Percentiles rank a stretch among this genome's conserved stretches.
phyloP scores from a whole-genome alignment of 2,888 invertebrate species.

The Coelogynopora nodosa region DNA sequence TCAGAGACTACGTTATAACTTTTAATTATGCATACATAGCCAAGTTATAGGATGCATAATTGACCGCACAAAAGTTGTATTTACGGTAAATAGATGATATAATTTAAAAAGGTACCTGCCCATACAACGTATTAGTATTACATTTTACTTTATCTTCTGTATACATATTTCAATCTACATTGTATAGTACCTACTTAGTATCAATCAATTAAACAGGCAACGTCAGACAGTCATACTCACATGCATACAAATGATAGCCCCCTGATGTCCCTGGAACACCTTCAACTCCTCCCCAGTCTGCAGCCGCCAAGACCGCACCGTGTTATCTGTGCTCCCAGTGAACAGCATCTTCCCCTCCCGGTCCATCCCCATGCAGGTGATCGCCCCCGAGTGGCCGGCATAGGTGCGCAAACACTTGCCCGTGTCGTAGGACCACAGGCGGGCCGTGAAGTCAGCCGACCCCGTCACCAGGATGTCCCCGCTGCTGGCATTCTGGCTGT shows the following conservation, averaged over 20 bases:
- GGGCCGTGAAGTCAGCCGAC: slow-evolving; percentile 60
- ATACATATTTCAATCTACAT: no score
- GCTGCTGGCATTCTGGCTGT: slow-evolving; percentile 41
- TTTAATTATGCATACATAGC: no score
- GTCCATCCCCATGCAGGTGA: slow-evolving; percentile 63
- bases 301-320: slow-evolving; percentile 63
- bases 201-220: no score
- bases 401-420: slow-evolving; percentile 58
- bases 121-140: no score
- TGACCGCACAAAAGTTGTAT: no score
- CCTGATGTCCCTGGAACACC: slow-evolving; percentile 61
- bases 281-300: slow-evolving; percentile 60
- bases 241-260: slow-evolving; percentile 62
- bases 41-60: no score
- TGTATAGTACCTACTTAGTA: no score
- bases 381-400: slow-evolving; percentile 62
- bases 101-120: no score
- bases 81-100: no score
- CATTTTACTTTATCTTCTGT: no score
- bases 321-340: slow-evolving; percentile 63
- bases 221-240: no score
- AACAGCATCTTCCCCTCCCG: slow-evolving; percentile 59
- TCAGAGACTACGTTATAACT: no score
- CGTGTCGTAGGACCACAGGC: slow-evolving; percentile 61
- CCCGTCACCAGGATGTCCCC: slow-evolving; percentile 60